Conservation (phyloP, 1,140 invertebrate species). For the Papilio polytes region DNA sequence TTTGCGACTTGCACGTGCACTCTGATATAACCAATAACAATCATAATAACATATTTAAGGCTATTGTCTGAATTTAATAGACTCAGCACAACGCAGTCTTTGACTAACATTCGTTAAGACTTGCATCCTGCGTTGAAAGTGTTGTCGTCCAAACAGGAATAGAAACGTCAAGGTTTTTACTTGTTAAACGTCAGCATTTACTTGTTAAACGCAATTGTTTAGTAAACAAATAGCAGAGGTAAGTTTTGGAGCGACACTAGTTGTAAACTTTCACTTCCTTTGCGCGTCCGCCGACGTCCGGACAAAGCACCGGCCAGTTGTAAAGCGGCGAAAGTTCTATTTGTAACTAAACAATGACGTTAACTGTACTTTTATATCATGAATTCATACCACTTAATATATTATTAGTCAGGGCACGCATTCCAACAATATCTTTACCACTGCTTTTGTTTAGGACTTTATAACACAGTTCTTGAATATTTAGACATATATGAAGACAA, state of each 20-base stretch:
- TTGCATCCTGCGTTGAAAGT: neutral
- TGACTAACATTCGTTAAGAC: neutral
- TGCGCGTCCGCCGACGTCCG: neutral
- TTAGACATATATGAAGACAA: too few species aligned
- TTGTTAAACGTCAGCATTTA: neutral
- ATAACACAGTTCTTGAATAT: too few species aligned
- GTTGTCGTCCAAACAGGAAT: neutral
- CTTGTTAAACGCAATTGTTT: neutral
- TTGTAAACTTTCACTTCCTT: constrained; percentile 22
- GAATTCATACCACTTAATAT: neutral
- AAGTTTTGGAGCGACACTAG: neutral
- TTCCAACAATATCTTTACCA: neutral
- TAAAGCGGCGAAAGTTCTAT: constrained; percentile 18
- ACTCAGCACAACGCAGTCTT: neutral
- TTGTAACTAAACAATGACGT: constrained; percentile 24
- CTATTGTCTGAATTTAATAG: neutral
- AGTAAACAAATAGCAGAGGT: neutral
- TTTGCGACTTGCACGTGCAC: constrained; percentile 5
- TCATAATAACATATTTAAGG: neutral
- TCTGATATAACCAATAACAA: constrained; percentile 5
- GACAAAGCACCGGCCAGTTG: neutral
- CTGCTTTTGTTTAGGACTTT: neutral
- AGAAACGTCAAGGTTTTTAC: neutral
- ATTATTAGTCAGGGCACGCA: neutral
- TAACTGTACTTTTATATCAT: constrained; percentile 14